Base-by-base conservation (phyloP, 1,140 invertebrate species). In the Stenopsyche tienmushanensis region DNA sequence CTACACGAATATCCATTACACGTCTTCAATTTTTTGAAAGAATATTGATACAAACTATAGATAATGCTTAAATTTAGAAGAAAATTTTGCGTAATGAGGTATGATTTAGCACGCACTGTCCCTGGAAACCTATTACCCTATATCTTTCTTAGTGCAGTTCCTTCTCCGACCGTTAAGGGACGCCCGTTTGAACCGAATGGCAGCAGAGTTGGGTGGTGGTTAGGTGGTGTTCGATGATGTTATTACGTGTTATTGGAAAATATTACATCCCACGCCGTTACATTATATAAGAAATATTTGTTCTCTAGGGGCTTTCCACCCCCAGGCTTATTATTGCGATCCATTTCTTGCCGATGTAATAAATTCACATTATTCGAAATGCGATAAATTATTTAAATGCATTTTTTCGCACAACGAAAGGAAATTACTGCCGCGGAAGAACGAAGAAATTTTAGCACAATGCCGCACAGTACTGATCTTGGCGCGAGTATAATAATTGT, bases 211-310 rank as follows among this genome's bases (percentile, higher is more conserved):
- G 23, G 21, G 13, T 5, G 21, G 62, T 24, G 23, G 25, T 18
- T n/a, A 13, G 21, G 17, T 39, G 34, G 17, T 29, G 62, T 68
- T 68, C 66, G 66, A 68, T 68, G 62, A 68, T 68, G 57, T 68
- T 68, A 68, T 68, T 68, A 68, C 62, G 66, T 65, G 50, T 68
- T 68, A 68, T 68, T 68, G 66, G 66, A 65, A 68, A 68, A 68
- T 68, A 68, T 68, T 64, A 63, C 66, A 62, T 65, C 50, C 60
- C 50, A 41, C 47, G 29, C 55, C 29, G 44, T 67, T 47, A 60
- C 57, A 60, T 60, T 60, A 60, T 34, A 53, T 50, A 50, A 67
- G 59, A 63, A 63, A 63, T 67, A 62, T 58, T 62, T 24, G 59
- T 63, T 47, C 34, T 39, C 39, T 39, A 9, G 57, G 65, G 57